These are phyloP conservation scores for Melanotaenia trifasciata DNA, from an alignment of 2,797 vertebrate species.

Conservation along the genomic window DNA sequence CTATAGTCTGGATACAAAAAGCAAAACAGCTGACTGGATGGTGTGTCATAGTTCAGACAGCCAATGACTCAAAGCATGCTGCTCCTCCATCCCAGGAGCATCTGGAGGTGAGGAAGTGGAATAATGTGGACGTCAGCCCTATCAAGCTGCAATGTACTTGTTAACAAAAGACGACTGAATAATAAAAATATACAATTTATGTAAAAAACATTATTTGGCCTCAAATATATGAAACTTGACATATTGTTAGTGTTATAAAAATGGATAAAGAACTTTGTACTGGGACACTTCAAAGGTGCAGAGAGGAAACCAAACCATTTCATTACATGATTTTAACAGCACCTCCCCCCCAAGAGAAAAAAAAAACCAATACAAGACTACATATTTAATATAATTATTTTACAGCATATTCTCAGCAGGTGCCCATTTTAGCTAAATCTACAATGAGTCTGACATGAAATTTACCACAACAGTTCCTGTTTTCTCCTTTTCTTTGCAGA, in stretches of 20 bases:
- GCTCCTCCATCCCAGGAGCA: background rate
- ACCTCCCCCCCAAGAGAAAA: background rate
- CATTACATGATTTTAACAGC: slow-evolving; percentile 2
- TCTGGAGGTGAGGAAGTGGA: background rate
- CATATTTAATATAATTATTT: background rate
- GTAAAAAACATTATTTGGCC: background rate
- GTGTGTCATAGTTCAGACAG: background rate
- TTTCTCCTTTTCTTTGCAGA: slow-evolving; percentile 4
- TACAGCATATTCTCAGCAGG: background rate
- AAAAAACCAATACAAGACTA: background rate
- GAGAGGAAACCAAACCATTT: slow-evolving; percentile 46
- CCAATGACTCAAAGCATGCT: background rate
- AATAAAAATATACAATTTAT: background rate
- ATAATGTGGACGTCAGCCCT: background rate
- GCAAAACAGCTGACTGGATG: background rate
- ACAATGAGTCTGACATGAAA: background rate
- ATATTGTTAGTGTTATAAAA: background rate
- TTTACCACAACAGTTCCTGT: slow-evolving; percentile 32
- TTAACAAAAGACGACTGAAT: too few species aligned
- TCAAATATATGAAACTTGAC: background rate
- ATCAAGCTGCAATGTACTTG: background rate
- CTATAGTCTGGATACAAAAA: background rate
- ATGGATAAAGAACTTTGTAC: background rate
- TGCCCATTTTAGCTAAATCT: background rate
- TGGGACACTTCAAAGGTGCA: background rate